phyloP scores from a whole-genome alignment of 2,888 invertebrate species.

The Chalcosyrphus nemorum region DNA sequence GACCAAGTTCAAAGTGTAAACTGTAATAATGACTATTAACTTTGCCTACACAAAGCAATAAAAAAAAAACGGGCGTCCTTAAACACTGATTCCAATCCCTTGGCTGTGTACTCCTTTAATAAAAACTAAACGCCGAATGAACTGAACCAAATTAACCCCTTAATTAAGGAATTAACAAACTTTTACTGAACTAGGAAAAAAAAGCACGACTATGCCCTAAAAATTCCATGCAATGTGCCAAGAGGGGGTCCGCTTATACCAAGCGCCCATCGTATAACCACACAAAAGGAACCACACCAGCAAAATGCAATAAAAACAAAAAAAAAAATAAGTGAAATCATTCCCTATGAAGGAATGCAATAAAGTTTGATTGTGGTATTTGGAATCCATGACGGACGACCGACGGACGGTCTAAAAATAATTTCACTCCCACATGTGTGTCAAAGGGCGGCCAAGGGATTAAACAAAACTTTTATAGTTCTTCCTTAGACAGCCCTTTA shows the following conservation, averaged over 20 bases:
- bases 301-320: conserved; percentile 28
- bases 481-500: background rate
- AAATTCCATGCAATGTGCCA: conserved; percentile 32
- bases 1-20: background rate
- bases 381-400: conserved; percentile 52
- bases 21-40: background rate
- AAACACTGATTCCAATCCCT: background rate
- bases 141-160: conserved; percentile 47
- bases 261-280: no score
- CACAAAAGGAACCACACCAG: conserved; percentile 30
- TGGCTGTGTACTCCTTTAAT: background rate
- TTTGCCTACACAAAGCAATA: background rate
- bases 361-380: conserved; percentile 62
- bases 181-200: no score
- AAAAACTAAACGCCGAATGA: conserved; percentile 32
- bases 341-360: conserved; percentile 60
- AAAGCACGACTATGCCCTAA: conserved; percentile 10
- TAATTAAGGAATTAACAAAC: conserved; percentile 53
- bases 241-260: no score
- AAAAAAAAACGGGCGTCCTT: background rate
- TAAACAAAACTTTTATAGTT: background rate
- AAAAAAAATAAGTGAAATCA: conserved; percentile 29
- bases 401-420: conserved; percentile 70
- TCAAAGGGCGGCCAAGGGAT: conserved; percentile 22
- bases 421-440: conserved; percentile 42